Evolutionary conservation across 2,113 vertebrate species (phyloP).

Genomic region (Chloroceryle aenea): DNA sequence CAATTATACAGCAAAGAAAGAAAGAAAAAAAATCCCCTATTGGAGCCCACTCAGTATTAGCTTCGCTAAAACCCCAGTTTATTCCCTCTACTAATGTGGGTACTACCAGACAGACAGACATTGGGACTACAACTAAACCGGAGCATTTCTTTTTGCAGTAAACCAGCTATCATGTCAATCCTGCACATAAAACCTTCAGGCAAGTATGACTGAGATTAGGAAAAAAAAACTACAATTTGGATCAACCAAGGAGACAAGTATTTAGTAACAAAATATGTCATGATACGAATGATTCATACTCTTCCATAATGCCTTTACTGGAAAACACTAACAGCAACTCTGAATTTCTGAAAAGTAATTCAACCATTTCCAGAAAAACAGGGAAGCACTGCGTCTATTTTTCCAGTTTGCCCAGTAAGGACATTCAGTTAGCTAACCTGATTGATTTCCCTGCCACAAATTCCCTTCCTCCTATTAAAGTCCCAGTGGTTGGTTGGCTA

Average conservation of each 20-base stretch:
- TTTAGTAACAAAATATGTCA: not conserved
- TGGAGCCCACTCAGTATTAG: not conserved
- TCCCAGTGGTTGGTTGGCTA: not conserved
- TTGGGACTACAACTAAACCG: rapidly evolving
- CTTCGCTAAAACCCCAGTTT: not conserved
- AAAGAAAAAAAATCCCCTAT: not conserved
- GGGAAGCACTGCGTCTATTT: not conserved
- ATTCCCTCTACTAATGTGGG: not conserved
- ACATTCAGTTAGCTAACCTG: not conserved
- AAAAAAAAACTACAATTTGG: not conserved
- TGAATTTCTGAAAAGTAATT: not conserved
- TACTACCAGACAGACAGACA: not conserved
- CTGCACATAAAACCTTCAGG: not conserved
- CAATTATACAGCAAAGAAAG: not conserved
- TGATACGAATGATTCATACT: not conserved
- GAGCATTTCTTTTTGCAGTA: not conserved
- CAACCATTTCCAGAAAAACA: not conserved
- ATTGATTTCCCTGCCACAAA: not conserved
- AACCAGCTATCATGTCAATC: not conserved
- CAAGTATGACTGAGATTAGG: not conserved
- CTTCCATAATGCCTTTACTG: not conserved
- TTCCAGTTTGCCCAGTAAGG: not conserved
- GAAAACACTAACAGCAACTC: not conserved
- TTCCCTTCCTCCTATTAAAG: not conserved
- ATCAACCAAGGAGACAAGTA: not conserved